Base-by-base conservation (phyloP, 2,888 invertebrate species). In the Hoplodrina blanda region DNA sequence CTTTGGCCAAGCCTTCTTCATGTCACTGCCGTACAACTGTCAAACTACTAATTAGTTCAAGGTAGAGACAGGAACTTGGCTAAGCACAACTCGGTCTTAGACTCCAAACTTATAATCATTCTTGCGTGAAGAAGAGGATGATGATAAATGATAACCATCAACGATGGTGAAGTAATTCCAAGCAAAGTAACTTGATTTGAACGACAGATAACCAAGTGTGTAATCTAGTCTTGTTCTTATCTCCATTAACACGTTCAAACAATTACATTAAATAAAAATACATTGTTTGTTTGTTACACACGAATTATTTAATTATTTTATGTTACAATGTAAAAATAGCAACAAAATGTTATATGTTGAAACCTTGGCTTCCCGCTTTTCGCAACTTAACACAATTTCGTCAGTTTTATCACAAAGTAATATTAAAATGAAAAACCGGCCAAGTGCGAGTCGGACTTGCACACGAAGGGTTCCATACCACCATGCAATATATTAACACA, bases 231-330 rank as follows among this genome's bases (percentile, higher is more conserved):
- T 59, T 76, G 30, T 55, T 41, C 54, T 17, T 62, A 69, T 59
- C 54, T 73, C 5, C 11, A 60, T 50, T 52, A 61, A 46, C 46
- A 56, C 20, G 30, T 69, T 37, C 15, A 53, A 55, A 44, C 19
- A n/a, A 11, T 11, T 10, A 30, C n/a, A 20, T 4, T 2, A 1
- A 8, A 20, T 46, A 57, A 17, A 59, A 33, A n/a, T 0, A 11
- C n/a, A 8, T 33, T 61, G 61, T 73, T 46, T 53, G 71, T 77
- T 77, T 73, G 72, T 61, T 20, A 33, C 44, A 5, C 3, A 46
- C 13, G 11, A 10, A 25, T 25, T 25, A 25, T 25, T 25, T 25
- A 10, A 25, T 25, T 25, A 25, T 25, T 25, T 25, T 25, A 2
- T 2, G 25, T 2, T 25, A 25, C 2, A 25, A 25, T 25, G 25